A percentile compares a stretch with the other conserved stretches of the same genome.
Conservation (phyloP, 2,113 vertebrate genomes). For the Mesocricetus auratus region DNA sequence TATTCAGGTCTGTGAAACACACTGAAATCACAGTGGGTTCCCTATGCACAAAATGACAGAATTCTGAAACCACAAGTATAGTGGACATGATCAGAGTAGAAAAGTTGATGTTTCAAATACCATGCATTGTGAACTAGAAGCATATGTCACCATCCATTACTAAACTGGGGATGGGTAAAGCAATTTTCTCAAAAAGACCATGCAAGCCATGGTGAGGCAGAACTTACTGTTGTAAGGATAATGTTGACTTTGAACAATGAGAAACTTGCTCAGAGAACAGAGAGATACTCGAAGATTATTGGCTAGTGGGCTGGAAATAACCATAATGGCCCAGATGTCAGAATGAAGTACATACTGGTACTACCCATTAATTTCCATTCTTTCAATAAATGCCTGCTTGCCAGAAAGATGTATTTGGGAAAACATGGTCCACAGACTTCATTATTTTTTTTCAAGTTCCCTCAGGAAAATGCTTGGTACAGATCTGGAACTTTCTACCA, state of each 20-base stretch:
- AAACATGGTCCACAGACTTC: not conserved
- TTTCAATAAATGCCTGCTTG: conserved; percentile 9
- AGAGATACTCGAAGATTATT: not conserved
- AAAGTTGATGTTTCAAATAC: conserved; percentile 47
- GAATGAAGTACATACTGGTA: not conserved
- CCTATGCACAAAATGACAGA: conserved; percentile 31
- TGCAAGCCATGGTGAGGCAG: not conserved
- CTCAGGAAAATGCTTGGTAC: not conserved
- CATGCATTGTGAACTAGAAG: conserved; percentile 38
- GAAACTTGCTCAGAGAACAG: conserved; percentile 5
- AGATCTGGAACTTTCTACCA: conserved; percentile 46
- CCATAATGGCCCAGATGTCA: not conserved
- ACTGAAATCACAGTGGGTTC: conserved; percentile 23
- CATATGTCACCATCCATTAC: conserved; percentile 16
- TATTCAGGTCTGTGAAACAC: conserved; percentile 9
- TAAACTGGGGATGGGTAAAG: not conserved
- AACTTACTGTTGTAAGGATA: conserved; percentile 28
- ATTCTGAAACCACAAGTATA: conserved; percentile 1
- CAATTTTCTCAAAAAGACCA: conserved; percentile 39
- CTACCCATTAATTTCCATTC: conserved; percentile 18
- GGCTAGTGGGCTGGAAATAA: not conserved
- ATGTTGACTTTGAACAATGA: not conserved
- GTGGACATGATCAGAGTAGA: conserved; percentile 7
- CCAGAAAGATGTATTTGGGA: conserved; percentile 25
- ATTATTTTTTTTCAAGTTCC: conserved; percentile 23